A percentile compares a stretch with the other conserved stretches of the same genome.
These are phyloP conservation scores for Drosophila pseudotakahashii DNA, from an alignment of 2,888 invertebrate species.

Conservation along the genomic window DNA sequence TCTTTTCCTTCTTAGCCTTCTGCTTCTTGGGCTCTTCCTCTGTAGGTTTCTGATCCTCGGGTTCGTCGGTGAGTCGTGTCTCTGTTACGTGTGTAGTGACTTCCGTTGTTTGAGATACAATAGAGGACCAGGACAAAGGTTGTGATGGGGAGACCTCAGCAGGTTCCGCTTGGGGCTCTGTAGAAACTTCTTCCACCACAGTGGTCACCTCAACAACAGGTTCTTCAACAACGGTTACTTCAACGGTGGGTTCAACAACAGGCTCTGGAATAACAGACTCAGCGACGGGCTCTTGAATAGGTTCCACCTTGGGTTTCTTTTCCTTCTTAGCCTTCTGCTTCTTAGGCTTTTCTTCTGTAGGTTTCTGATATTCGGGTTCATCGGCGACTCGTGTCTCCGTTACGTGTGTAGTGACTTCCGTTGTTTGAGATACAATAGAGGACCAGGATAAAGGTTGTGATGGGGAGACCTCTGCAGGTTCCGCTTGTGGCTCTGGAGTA, in stretches of 20 bases:
- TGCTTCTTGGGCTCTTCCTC: too few species aligned
- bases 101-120: too few species aligned
- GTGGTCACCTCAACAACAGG: background rate
- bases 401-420: conserved; percentile 1
- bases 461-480: background rate
- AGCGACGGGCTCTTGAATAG: background rate
- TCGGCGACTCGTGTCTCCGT: background rate
- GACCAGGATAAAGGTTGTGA: conserved; percentile 45
- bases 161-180: too few species aligned
- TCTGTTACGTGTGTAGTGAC: too few species aligned
- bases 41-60: too few species aligned
- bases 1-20: too few species aligned
- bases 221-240: conserved; percentile 4
- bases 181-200: background rate
- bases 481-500: background rate
- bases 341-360: conserved; percentile 4
- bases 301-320: conserved; percentile 33
- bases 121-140: too few species aligned
- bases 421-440: conserved; percentile 43
- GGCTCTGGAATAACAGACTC: conserved; percentile 1
- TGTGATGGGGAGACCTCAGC: too few species aligned
- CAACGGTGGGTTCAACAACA: conserved; percentile 1
- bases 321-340: conserved; percentile 45
- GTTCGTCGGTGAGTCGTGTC: too few species aligned
- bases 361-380: background rate